These are phyloP conservation scores for Pangasius macronema DNA, from an alignment of 2,797 vertebrate genomes.

Conservation along the genomic window DNA sequence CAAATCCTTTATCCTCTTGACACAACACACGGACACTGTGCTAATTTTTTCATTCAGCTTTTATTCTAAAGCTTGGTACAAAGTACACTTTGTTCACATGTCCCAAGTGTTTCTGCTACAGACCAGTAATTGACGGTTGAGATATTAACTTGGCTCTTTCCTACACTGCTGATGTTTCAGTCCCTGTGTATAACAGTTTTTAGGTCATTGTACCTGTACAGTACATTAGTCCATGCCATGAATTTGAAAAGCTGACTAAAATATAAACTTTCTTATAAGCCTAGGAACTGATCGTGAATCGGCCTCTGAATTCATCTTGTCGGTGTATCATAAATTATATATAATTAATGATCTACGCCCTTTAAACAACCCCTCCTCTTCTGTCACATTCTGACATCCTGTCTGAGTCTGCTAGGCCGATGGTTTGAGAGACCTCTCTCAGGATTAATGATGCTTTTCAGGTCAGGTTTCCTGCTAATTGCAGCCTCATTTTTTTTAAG, in stretches of 20 bases:
- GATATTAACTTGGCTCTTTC: neutral
- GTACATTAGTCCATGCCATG: neutral
- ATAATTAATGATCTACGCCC: neutral
- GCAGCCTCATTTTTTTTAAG: conserved; percentile 8
- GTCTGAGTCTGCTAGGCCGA: neutral
- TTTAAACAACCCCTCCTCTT: neutral
- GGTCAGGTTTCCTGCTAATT: conserved; percentile 34
- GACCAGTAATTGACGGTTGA: neutral
- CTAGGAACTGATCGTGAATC: neutral
- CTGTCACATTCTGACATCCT: conserved; percentile 1
- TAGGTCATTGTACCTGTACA: neutral
- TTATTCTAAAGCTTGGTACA: neutral
- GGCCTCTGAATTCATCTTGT: neutral
- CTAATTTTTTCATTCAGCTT: neutral
- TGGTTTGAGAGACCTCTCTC: neutral
- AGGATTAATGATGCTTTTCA: conserved; percentile 36
- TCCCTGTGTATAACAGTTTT: neutral
- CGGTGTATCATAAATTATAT: neutral
- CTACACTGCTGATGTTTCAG: neutral
- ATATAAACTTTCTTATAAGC: neutral
- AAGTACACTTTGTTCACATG: neutral
- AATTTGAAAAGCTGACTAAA: neutral
- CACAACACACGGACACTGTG: neutral
- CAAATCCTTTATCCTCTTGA: neutral
- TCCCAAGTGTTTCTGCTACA: neutral